These are phyloP conservation scores for Leucopsar rothschildi DNA, from an alignment of 2,113 vertebrate species.

Conservation along the genomic window DNA sequence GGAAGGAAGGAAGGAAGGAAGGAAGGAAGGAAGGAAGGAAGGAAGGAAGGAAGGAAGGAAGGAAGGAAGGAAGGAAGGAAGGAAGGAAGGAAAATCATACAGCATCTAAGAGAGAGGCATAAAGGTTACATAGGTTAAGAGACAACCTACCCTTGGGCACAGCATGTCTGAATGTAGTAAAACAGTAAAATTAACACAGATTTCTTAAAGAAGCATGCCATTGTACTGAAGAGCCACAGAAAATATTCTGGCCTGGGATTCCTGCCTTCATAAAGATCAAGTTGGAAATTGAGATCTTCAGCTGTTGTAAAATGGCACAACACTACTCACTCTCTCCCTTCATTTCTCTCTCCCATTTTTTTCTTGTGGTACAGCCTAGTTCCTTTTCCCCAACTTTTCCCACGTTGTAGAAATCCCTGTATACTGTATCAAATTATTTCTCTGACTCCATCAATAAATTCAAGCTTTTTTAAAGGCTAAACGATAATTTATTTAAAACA, in stretches of 20 bases:
- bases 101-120: background rate
- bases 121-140: background rate
- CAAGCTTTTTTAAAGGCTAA: background rate
- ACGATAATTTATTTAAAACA: background rate
- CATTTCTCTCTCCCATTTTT: background rate
- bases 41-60: background rate
- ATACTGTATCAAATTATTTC: background rate
- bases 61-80: background rate
- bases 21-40: no score
- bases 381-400: background rate
- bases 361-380: background rate
- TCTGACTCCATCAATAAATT: background rate
- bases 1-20: background rate
- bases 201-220: background rate
- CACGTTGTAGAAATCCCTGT: background rate
- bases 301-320: background rate
- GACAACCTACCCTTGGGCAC: background rate
- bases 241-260: background rate
- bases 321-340: background rate
- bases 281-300: background rate
- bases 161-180: background rate
- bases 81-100: background rate
- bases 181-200: background rate
- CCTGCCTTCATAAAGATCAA: background rate
- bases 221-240: background rate